phyloP scores from a whole-genome alignment of 2,888 invertebrate species.

The Drosophila gaucha region DNA sequence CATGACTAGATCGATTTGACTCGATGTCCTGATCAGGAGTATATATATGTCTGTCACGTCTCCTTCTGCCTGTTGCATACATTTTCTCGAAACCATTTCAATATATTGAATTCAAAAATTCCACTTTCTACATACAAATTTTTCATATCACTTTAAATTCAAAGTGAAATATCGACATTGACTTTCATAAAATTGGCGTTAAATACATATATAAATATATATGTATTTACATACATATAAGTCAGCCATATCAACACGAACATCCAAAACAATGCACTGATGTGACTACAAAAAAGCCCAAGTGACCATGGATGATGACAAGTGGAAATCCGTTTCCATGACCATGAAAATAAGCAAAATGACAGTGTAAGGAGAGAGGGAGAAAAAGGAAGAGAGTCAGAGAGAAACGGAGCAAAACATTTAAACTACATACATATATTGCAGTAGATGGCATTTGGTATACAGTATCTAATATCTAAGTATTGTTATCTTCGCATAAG shows the following conservation, averaged over 20 bases:
- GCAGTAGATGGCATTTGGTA: neutral
- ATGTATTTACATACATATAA: neutral
- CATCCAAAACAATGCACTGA: neutral
- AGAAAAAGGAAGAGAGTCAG: neutral
- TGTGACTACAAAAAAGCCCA: neutral
- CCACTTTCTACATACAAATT: conserved; percentile 8
- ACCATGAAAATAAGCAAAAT: conserved; percentile 9
- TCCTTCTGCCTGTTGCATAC: too few species aligned
- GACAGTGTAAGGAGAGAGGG: neutral
- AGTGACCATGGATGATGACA: conserved; percentile 14
- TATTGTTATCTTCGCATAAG: conserved; percentile 36
- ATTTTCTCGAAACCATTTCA: too few species aligned
- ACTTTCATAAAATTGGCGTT: neutral
- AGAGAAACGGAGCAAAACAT: conserved; percentile 6
- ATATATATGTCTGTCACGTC: too few species aligned
- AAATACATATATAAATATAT: neutral
- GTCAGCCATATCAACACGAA: neutral
- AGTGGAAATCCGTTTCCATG: conserved; percentile 17
- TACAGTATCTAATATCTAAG: conserved; percentile 3
- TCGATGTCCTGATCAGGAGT: too few species aligned
- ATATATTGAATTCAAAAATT: too few species aligned
- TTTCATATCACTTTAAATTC: neutral
- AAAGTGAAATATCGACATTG: conserved; percentile 10
- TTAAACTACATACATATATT: conserved; percentile 8
- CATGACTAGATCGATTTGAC: too few species aligned